Percentiles rank a stretch among this genome's conserved stretches.
Conservation (phyloP, 2,113 vertebrate species). For the human (Homo sapiens) region DNA sequence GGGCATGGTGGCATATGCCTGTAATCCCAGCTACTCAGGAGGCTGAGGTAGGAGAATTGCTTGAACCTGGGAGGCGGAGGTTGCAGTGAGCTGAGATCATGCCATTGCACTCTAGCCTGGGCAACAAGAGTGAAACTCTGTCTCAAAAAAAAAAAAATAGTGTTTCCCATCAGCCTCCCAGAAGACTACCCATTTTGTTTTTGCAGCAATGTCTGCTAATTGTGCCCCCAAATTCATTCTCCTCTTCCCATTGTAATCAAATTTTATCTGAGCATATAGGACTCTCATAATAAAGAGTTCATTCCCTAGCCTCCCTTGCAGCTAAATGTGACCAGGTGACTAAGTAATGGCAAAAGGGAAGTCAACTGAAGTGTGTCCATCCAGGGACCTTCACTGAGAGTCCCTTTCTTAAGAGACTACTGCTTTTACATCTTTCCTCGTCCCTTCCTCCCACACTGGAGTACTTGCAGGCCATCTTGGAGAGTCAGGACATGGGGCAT, state of each 20-base stretch:
- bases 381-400: background rate
- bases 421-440: background rate
- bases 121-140: no score
- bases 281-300: background rate
- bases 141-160: background rate
- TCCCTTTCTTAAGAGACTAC: background rate
- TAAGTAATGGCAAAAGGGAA: background rate
- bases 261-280: background rate
- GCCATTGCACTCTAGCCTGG: no score
- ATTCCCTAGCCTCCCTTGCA: background rate
- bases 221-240: background rate
- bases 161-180: background rate
- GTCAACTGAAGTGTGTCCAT: background rate
- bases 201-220: background rate
- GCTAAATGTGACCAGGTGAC: background rate
- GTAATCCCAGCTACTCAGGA: no score
- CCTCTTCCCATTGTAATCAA: background rate
- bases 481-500: background rate
- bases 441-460: background rate
- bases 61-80: no score
- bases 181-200: background rate
- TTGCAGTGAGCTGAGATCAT: no score
- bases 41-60: no score
- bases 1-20: no score
- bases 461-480: background rate